phyloP scores from a whole-genome alignment of 2,113 vertebrate species.

The Xiphophorus hellerii region DNA sequence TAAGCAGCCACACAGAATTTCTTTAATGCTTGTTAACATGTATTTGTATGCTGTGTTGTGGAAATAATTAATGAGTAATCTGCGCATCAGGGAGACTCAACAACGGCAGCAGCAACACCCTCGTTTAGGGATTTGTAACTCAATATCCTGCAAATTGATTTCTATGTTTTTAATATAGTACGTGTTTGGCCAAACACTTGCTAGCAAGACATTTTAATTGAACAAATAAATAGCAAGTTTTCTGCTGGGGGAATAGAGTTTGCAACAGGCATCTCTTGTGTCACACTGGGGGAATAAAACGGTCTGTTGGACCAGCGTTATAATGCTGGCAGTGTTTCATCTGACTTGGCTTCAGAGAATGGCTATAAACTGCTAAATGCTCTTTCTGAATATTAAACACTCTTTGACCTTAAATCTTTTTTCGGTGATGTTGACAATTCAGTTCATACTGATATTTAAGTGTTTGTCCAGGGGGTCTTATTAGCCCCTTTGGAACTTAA shows the following conservation, averaged over 20 bases:
- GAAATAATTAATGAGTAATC: conserved; percentile 12
- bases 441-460: conserved; percentile 24
- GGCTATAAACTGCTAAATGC: conserved; percentile 57
- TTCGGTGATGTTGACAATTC: conserved; percentile 39
- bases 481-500: conserved; percentile 27
- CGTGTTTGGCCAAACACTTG: conserved; percentile 49
- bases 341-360: conserved; percentile 54
- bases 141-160: conserved; percentile 58
- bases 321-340: conserved; percentile 66
- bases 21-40: background rate
- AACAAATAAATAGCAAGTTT: conserved; percentile 63
- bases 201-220: conserved; percentile 66
- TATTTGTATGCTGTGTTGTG: background rate
- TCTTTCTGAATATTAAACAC: conserved; percentile 62
- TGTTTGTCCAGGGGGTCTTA: conserved; percentile 24
- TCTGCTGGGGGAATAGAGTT: conserved; percentile 36
- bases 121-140: conserved; percentile 54
- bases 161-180: conserved; percentile 59
- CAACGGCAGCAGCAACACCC: background rate
- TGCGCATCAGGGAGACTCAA: background rate
- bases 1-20: background rate
- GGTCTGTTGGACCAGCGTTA: conserved; percentile 57
- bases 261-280: conserved; percentile 50
- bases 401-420: conserved; percentile 56
- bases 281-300: conserved; percentile 53